These are phyloP conservation scores for Lasiurus cinereus DNA, from an alignment of 2,113 vertebrate species.

Conservation along the genomic window DNA sequence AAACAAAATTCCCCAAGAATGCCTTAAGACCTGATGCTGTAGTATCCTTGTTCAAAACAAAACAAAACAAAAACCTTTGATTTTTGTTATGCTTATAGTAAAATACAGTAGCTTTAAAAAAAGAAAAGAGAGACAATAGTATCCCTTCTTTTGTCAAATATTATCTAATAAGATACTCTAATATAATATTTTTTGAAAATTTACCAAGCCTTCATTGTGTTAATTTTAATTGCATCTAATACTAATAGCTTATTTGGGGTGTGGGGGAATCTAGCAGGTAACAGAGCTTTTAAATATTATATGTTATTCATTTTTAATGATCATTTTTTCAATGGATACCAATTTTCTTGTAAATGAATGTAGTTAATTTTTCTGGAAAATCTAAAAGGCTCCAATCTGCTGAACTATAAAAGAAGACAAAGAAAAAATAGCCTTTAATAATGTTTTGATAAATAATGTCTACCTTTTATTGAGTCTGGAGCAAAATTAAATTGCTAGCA, in stretches of 20 bases:
- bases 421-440: slow-evolving; percentile 67
- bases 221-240: slow-evolving; percentile 67
- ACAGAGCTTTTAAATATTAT: slow-evolving; percentile 71
- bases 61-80: background rate
- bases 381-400: slow-evolving; percentile 17
- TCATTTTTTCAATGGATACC: slow-evolving; percentile 65
- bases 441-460: slow-evolving; percentile 72
- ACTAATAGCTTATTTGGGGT: slow-evolving; percentile 58
- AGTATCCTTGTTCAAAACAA: background rate
- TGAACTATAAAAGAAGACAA: slow-evolving; percentile 25
- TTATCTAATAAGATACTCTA: slow-evolving; percentile 40
- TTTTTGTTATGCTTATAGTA: background rate
- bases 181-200: background rate
- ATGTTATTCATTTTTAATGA: slow-evolving; percentile 39
- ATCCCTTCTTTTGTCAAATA: background rate
- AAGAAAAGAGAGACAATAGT: background rate
- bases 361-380: slow-evolving; percentile 65
- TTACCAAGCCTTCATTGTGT: slow-evolving; percentile 63
- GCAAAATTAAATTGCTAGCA: slow-evolving; percentile 66
- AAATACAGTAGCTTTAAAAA: background rate
- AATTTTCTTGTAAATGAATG: slow-evolving; percentile 58
- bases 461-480: slow-evolving; percentile 69
- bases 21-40: background rate
- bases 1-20: background rate
- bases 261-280: background rate